Conservation (phyloP, 2,113 vertebrate genomes). For the Himantopus leucocephalus region DNA sequence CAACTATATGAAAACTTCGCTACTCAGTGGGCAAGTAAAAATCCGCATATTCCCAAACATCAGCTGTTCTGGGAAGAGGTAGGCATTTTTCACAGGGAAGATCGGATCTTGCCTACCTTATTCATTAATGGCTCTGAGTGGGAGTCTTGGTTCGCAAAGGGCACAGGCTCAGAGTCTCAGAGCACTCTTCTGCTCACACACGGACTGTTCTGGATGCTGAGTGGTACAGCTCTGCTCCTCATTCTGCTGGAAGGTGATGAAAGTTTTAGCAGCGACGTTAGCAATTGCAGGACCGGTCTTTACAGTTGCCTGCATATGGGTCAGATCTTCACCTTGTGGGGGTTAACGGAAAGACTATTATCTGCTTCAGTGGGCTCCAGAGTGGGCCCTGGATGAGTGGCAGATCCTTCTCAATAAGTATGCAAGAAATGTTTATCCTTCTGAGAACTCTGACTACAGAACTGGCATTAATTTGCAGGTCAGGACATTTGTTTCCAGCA, state of each 20-base stretch:
- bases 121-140: neutral
- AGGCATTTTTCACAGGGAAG: neutral
- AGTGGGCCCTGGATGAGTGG: neutral
- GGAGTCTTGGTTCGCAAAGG: neutral
- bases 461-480: neutral
- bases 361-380: neutral
- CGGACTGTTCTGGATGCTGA: neutral
- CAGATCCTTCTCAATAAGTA: neutral
- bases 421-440: slow-evolving; percentile 25
- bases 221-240: neutral
- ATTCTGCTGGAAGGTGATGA: neutral
- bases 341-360: neutral
- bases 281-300: neutral
- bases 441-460: neutral
- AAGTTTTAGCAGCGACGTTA: neutral
- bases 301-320: neutral
- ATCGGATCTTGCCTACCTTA: neutral
- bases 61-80: neutral
- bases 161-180: neutral
- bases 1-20: neutral
- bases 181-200: neutral
- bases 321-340: neutral
- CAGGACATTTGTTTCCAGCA: slow-evolving; percentile 11
- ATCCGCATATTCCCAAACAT: neutral
- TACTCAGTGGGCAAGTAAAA: neutral